These are phyloP conservation scores for Monoplex corrugatus DNA, from an alignment of 2,888 invertebrate genomes.

Conservation along the genomic window DNA sequence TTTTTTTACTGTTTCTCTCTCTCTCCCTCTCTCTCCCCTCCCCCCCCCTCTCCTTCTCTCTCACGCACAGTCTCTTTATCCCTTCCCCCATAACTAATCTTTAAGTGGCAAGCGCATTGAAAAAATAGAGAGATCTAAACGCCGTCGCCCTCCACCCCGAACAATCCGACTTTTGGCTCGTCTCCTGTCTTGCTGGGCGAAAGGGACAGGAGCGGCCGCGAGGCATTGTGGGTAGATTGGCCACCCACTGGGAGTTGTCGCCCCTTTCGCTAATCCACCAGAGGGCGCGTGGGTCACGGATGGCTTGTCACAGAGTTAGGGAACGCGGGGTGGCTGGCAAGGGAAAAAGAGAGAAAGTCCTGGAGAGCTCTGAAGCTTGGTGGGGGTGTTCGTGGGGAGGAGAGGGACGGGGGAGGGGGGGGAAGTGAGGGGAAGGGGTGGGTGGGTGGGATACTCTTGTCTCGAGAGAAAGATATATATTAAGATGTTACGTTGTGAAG, in stretches of 20 bases:
- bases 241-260: slow-evolving; percentile 37
- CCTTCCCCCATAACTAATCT: background rate
- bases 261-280: slow-evolving; percentile 34
- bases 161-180: background rate
- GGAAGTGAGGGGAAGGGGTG: background rate
- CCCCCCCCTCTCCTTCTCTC: background rate
- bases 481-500: no score
- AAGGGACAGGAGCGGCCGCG: background rate
- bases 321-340: background rate
- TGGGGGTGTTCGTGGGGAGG: background rate
- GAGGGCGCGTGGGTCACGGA: slow-evolving; percentile 23
- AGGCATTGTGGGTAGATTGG: slow-evolving; percentile 40
- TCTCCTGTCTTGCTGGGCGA: slow-evolving; percentile 23
- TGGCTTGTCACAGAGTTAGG: slow-evolving; percentile 26
- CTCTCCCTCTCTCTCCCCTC: background rate
- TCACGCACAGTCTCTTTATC: background rate
- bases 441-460: background rate
- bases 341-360: background rate
- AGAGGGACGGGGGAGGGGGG: background rate
- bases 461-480: no score
- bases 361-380: background rate
- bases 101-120: background rate
- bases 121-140: slow-evolving; percentile 1
- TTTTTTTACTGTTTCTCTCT: background rate
- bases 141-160: background rate